phyloP scores from a whole-genome alignment of 1,140 invertebrate species.

The Armadillidium nasatum region DNA sequence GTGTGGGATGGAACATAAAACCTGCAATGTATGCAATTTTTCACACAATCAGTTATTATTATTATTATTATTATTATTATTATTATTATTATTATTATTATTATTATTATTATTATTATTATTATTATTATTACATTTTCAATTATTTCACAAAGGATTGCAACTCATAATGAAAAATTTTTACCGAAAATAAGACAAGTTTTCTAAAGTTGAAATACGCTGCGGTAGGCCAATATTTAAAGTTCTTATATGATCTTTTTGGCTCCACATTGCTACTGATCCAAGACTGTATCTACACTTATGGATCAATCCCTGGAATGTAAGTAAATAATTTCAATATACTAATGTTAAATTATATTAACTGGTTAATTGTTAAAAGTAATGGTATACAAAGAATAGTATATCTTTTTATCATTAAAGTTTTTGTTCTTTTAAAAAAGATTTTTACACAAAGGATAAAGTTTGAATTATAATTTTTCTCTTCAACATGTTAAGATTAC shows the following conservation, averaged over 20 bases:
- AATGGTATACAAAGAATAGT: too few species aligned
- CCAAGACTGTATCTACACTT: constrained; percentile 57
- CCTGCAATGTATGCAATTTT: constrained; percentile 53
- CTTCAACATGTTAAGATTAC: too few species aligned
- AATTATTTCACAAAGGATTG: not conserved
- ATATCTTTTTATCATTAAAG: too few species aligned
- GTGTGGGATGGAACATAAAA: constrained; percentile 55
- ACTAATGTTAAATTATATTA: too few species aligned
- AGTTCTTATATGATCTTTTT: constrained; percentile 42
- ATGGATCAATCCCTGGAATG: constrained; percentile 49
- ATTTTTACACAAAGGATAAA: too few species aligned
- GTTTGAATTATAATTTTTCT: too few species aligned
- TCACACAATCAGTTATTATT: constrained; percentile 29
- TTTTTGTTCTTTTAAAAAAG: too few species aligned
- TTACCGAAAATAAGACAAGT: constrained; percentile 38
- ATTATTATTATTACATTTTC: not conserved
- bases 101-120: not conserved
- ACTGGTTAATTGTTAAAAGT: too few species aligned
- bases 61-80: constrained; percentile 48
- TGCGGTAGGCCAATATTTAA: constrained; percentile 32
- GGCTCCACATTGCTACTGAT: constrained; percentile 55
- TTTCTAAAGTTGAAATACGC: constrained; percentile 31
- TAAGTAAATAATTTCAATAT: not conserved
- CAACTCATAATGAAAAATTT: too few species aligned
- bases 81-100: constrained; percentile 4